A percentile compares a stretch with the other conserved stretches of the same genome.
These are phyloP conservation scores for Mythimna lalbum DNA, from an alignment of 2,888 invertebrate genomes.

Conservation along the genomic window DNA sequence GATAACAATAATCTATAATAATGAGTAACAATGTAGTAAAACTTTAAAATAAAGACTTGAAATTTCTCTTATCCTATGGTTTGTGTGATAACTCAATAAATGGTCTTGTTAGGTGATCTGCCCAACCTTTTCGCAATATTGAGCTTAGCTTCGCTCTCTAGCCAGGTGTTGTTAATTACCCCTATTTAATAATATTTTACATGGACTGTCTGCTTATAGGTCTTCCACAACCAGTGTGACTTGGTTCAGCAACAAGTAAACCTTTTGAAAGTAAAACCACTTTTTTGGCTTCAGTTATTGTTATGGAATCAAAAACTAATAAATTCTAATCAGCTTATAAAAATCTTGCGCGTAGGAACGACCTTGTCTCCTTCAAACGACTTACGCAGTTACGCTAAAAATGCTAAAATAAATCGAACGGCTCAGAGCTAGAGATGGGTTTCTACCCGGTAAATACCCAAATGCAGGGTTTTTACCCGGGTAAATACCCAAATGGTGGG, in stretches of 20 bases:
- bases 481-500: too few relatives aligned
- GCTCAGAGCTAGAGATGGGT: not conserved
- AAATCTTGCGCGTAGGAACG: not conserved
- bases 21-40: too few relatives aligned
- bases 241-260: not conserved
- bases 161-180: not conserved
- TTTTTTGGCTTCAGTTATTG: slow-evolving; percentile 10
- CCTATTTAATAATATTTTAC: not conserved
- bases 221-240: not conserved
- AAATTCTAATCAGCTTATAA: not conserved
- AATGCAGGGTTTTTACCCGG: too few relatives aligned
- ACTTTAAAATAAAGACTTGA: too few relatives aligned
- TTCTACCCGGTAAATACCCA: too few relatives aligned
- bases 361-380: slow-evolving; percentile 22
- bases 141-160: not conserved
- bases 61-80: too few relatives aligned
- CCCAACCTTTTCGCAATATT: not conserved
- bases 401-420: slow-evolving; percentile 9
- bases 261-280: not conserved
- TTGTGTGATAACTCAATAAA: too few relatives aligned
- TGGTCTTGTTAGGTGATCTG: too few relatives aligned
- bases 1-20: too few relatives aligned
- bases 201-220: not conserved
- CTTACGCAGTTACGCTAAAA: slow-evolving; percentile 11
- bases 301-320: not conserved